Evolutionary conservation across 2,888 invertebrate species (phyloP).

Genomic region (Arge pagana): DNA sequence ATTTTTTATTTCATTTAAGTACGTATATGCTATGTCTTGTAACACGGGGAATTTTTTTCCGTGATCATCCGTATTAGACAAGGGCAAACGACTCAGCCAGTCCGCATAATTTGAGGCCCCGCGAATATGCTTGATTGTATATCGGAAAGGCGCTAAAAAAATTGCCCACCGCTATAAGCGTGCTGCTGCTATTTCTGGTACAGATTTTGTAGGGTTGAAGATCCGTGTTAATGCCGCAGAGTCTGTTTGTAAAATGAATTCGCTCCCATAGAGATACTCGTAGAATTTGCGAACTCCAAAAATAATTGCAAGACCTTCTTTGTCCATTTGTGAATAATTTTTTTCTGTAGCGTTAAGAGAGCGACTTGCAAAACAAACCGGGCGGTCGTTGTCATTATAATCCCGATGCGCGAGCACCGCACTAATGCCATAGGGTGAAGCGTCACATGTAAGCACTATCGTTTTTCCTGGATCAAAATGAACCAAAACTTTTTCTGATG

Average conservation of each 20-base stretch:
- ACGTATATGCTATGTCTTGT: slow-evolving; percentile 14
- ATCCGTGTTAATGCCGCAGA: slow-evolving; percentile 45
- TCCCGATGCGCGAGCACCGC: slow-evolving; percentile 20
- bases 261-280: slow-evolving; percentile 28
- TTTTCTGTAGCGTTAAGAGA: slow-evolving; percentile 17
- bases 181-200: slow-evolving; percentile 6
- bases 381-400: too few relatives aligned
- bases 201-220: slow-evolving; percentile 25
- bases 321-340: slow-evolving; percentile 26
- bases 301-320: slow-evolving; percentile 27
- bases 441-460: slow-evolving; percentile 31
- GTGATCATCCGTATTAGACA: background rate
- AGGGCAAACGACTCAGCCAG: slow-evolving; percentile 15
- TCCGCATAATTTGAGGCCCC: slow-evolving; percentile 24
- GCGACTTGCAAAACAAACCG: slow-evolving; percentile 19
- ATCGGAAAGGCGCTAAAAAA: background rate
- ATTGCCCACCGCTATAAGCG: slow-evolving; percentile 6
- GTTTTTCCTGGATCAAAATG: slow-evolving; percentile 27
- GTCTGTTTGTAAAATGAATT: slow-evolving; percentile 43
- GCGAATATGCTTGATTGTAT: background rate
- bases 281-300: slow-evolving; percentile 27
- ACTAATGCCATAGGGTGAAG: slow-evolving; percentile 37
- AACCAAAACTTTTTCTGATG: slow-evolving; percentile 20
- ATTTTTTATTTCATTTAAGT: slow-evolving; percentile 18
- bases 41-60: slow-evolving; percentile 15